These are phyloP conservation scores for Drosophila sturtevanti DNA, from an alignment of 1,140 invertebrate genomes.

Conservation along the genomic window DNA sequence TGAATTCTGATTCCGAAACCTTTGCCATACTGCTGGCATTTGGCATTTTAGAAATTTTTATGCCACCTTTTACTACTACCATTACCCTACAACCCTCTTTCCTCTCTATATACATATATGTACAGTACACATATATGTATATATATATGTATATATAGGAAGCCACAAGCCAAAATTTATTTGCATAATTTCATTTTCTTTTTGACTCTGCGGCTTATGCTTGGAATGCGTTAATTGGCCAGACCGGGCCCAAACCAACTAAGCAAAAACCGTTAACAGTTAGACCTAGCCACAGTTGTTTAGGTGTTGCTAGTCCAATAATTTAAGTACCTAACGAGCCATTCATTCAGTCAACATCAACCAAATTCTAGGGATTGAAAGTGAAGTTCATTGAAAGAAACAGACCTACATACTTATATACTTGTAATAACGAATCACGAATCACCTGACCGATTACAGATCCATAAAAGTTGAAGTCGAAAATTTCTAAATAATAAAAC, in stretches of 20 bases:
- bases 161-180: slow-evolving; percentile 42
- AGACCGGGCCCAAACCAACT: slow-evolving; percentile 55
- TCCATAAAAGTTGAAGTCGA: slow-evolving; percentile 26
- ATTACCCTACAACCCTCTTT: neutral
- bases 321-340: slow-evolving; percentile 68
- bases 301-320: slow-evolving; percentile 64
- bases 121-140: slow-evolving; percentile 38
- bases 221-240: slow-evolving; percentile 75
- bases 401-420: slow-evolving; percentile 8
- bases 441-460: neutral
- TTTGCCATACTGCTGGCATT: no score
- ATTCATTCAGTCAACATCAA: slow-evolving; percentile 42
- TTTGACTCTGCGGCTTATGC: slow-evolving; percentile 22
- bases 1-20: slow-evolving; percentile 47
- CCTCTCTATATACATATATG: neutral
- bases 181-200: slow-evolving; percentile 53
- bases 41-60: neutral
- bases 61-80: neutral
- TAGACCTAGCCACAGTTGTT: slow-evolving; percentile 29
- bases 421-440: neutral
- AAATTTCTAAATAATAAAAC: neutral
- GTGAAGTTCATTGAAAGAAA: slow-evolving; percentile 40
- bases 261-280: slow-evolving; percentile 57
- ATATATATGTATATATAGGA: slow-evolving; percentile 53
- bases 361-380: slow-evolving; percentile 39